Base-by-base conservation (phyloP, 2,113 vertebrate genomes). In the Lota lota region DNA sequence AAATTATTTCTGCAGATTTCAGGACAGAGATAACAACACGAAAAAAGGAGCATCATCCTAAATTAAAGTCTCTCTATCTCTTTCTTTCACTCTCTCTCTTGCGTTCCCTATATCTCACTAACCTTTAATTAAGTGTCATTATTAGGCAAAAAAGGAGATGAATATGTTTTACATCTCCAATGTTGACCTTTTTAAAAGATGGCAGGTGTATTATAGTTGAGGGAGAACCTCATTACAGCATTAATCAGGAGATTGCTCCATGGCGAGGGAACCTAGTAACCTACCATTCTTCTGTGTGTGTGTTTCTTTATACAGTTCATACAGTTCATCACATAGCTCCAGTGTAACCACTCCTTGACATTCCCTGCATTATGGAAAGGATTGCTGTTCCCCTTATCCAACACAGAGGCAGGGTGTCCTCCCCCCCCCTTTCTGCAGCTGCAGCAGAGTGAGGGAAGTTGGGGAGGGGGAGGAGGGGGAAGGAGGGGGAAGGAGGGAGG, bases 341-440 rank as follows among this genome's bases (percentile, higher is more conserved):
- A 12, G n/a, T 22, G 14, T 54, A 18, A 67, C 22, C 53, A 22
- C 21, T 72, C 20, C 68, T 72, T 59, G 10, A 62, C 54, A 61
- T 80, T 40, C 69, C 69, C 47, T 77, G 74, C 69, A 74, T 82
- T 68, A 66, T 56, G 50, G 68, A 65, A 76, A 59, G 36, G 57
- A 51, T 19, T 50, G 63, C 59, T 61, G 54, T 16, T 83, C 67
- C 74, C 59, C 61, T 83, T 73, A 81, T 69, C 60, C 58, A 66
- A 67, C 50, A 70, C 64, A 68, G 33, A 72, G 40, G 68, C 82
- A 79, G 63, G 14, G 77, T 83, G 75, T 69, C 80, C 77, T 75
- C 63, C 70, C 74, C 74, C 40, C 40, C 40, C 71, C 74, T 74
- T 83, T 70, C 83, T 88, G 88, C 88, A 90, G 87, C 87, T 90